Evolutionary conservation across 2,113 vertebrate species (phyloP).

Genomic region (Arizona elegans): DNA sequence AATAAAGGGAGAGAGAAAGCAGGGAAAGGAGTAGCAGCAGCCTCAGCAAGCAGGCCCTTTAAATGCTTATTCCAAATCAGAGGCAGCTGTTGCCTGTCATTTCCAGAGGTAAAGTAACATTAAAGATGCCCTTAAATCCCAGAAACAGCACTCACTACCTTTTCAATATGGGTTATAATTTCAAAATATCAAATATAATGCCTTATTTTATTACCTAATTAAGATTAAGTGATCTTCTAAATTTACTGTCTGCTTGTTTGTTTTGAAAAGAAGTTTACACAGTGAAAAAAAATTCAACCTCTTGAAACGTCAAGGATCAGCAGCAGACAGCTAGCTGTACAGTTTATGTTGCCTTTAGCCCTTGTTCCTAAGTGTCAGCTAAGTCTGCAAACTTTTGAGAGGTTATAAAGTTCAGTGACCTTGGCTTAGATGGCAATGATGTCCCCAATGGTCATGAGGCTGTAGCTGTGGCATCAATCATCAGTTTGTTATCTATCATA

Average conservation of each 20-base stretch:
- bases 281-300: conserved; percentile 63
- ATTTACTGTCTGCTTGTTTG: conserved; percentile 34
- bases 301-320: conserved; percentile 69
- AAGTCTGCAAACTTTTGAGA: conserved; percentile 64
- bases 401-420: conserved; percentile 68
- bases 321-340: conserved; percentile 71
- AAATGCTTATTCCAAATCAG: conserved; percentile 34
- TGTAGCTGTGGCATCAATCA: conserved; percentile 65
- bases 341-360: conserved; percentile 68
- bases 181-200: conserved; percentile 47
- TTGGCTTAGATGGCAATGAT: conserved; percentile 53
- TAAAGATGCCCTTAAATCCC: conserved; percentile 39
- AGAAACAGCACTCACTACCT: conserved; percentile 32
- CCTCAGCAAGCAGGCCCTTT: background rate
- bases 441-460: conserved; percentile 46
- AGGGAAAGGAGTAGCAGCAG: background rate
- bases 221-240: conserved; percentile 52
- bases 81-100: conserved; percentile 21
- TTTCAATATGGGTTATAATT: conserved; percentile 37
- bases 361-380: conserved; percentile 70
- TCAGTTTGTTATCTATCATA: conserved; percentile 59
- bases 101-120: conserved; percentile 18
- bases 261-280: conserved; percentile 38
- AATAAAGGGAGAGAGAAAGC: background rate
- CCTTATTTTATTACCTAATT: conserved; percentile 45